Evolutionary conservation across 2,888 invertebrate genomes (phyloP), one percentile per base, ranked within the genome.

Genomic region (Tipula confusa): DNA sequence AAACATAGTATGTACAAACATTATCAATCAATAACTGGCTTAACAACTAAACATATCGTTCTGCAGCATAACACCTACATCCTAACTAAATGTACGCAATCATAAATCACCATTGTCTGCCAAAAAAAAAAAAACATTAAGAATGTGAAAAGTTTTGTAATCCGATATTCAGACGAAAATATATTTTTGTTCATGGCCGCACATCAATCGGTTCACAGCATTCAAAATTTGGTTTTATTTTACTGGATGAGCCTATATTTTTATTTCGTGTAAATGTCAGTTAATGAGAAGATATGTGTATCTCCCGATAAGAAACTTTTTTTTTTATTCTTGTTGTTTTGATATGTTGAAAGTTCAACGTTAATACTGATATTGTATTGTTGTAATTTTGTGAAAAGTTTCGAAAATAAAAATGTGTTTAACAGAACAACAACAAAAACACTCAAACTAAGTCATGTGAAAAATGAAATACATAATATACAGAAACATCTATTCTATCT

Each of bases 361-460:
- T 24, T 48, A 48, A 48, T 18, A 48, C 18, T n/a, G n/a, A n/a
- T n/a, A n/a, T n/a, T n/a, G 9, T 48, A 1, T 15, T 24, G 18
- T 18, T 24, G n/a, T n/a, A n/a, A n/a, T 64, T 18, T 64, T 43
- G 64, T 64, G 24, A 64, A 24, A 64, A 64, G 24, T 64, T 64
- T 64, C 24, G 43, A 64, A 64, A 24, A n/a, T n/a, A n/a, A 64
- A 64, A 64, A 24, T 64, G 18, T 64, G 24, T 64, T 64, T 11
- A 64, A 64, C 1, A 24, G 64, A 15, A 18, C 18, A 24, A 64
- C 18, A 64, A 18, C 43, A 15, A 43, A 43, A 43, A 43, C 64
- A 64, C 18, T 64, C 64, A 64, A 64, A 64, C 64, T 64, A 64
- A 64, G 64, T 64, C 64, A 64, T 64, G 64, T 64, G 64, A 64